phyloP scores from a whole-genome alignment of 30 jellyfish, hydroid and myxozoan genomes.

The Euphysa ruthae region DNA sequence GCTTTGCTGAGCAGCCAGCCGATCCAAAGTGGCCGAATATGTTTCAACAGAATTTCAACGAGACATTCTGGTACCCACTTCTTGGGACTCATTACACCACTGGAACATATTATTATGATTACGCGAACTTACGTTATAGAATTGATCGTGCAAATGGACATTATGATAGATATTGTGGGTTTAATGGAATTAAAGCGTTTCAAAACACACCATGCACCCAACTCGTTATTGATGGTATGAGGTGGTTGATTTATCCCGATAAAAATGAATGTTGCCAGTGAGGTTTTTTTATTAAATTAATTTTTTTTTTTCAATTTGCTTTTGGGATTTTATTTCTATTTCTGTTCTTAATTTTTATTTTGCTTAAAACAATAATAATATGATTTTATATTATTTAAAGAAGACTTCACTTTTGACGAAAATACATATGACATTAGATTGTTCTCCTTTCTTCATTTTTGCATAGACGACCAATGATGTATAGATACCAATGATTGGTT shows the following conservation, averaged over 20 bases:
- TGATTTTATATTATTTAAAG: no score
- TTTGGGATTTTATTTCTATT: no score
- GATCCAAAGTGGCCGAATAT: conserved; percentile 31
- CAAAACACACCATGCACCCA: conserved; percentile 35
- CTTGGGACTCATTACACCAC: conserved; percentile 29
- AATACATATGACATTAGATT: no score
- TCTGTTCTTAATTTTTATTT: no score
- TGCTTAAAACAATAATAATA: no score
- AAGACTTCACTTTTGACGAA: no score
- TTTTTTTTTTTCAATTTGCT: no score
- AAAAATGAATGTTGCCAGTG: conserved; percentile 30
- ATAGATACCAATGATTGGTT: no score
- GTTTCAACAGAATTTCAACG: conserved; percentile 16
- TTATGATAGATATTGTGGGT: conserved; percentile 35
- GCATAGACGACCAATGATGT: no score
- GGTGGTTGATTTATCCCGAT: conserved; percentile 38
- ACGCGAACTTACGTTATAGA: conserved; percentile 18
- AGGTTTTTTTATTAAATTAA: background rate
- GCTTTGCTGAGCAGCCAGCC: conserved; percentile 13
- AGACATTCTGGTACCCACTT: conserved; percentile 22
- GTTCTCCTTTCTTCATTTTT: no score
- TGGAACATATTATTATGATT: conserved; percentile 26
- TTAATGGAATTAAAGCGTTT: conserved; percentile 21
- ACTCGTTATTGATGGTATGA: conserved; percentile 18
- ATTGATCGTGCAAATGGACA: conserved; percentile 40